phyloP scores from a whole-genome alignment of 2,888 invertebrate genomes.

The Cryptosula pallasiana region DNA sequence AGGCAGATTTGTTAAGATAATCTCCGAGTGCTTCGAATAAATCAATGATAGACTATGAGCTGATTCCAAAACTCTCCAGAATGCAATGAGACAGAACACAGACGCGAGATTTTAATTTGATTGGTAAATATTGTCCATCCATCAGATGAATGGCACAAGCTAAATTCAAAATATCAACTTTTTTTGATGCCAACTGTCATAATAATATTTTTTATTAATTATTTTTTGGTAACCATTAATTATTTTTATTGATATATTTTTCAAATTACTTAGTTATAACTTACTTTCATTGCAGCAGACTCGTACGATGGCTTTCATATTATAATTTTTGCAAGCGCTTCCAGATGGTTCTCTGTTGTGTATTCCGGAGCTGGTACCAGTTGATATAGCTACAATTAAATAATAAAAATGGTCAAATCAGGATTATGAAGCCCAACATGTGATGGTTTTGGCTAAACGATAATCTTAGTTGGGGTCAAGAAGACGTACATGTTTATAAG shows the following conservation, averaged over 20 bases:
- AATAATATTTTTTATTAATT: too few relatives aligned
- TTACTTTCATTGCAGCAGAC: constrained; percentile 23
- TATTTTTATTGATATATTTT: too few relatives aligned
- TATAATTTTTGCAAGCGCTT: constrained; percentile 14
- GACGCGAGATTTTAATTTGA: background rate
- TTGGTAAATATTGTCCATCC: too few relatives aligned
- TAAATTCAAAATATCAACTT: too few relatives aligned
- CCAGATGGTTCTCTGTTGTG: background rate
- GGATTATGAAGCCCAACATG: too few relatives aligned
- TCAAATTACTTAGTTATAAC: background rate
- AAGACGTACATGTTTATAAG: too few relatives aligned
- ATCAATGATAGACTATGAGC: background rate
- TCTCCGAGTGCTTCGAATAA: background rate
- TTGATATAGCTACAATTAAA: constrained; percentile 16
- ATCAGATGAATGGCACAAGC: too few relatives aligned
- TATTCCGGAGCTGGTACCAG: background rate
- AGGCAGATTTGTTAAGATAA: background rate
- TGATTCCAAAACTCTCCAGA: background rate
- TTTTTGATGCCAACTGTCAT: too few relatives aligned
- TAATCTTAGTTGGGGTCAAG: too few relatives aligned
- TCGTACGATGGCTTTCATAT: constrained; percentile 14
- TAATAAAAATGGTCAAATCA: background rate
- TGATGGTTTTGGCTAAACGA: too few relatives aligned
- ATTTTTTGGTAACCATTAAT: too few relatives aligned
- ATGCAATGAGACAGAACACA: background rate